A percentile compares a stretch with the other conserved stretches of the same genome.
These are phyloP conservation scores for Malthinus flaveolus DNA, from an alignment of 2,888 invertebrate species.

Conservation along the genomic window DNA sequence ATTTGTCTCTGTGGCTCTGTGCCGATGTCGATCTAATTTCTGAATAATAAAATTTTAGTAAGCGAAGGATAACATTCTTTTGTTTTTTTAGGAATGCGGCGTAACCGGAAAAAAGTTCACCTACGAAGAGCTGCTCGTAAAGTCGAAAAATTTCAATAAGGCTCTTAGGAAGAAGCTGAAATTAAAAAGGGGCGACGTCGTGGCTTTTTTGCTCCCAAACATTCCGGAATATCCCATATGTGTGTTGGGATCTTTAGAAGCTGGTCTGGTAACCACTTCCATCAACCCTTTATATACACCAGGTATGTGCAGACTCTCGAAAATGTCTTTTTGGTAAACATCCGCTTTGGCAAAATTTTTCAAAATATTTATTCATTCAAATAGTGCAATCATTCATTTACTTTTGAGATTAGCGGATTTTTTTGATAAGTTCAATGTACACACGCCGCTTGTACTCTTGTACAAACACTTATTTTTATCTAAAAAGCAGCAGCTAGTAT, in stretches of 20 bases:
- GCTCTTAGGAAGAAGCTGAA: slow-evolving; percentile 65
- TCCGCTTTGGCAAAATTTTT: too few relatives aligned
- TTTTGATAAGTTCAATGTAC: too few relatives aligned
- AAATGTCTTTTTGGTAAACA: too few relatives aligned
- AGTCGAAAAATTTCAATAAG: slow-evolving; percentile 62
- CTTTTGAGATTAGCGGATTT: too few relatives aligned
- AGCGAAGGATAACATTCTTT: too few relatives aligned
- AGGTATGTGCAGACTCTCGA: slow-evolving; percentile 28
- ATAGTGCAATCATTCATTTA: too few relatives aligned
- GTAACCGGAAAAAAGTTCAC: slow-evolving; percentile 73
- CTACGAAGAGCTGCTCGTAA: slow-evolving; percentile 66
- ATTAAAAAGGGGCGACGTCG: slow-evolving; percentile 65
- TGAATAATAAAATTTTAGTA: background rate
- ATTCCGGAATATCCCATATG: slow-evolving; percentile 73
- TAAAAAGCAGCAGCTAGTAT: too few relatives aligned
- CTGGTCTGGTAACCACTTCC: slow-evolving; percentile 70
- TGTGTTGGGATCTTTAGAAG: slow-evolving; percentile 67
- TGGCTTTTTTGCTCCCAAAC: slow-evolving; percentile 76
- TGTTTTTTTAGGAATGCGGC: slow-evolving; percentile 18
- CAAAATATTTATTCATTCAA: too few relatives aligned
- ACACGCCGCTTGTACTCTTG: too few relatives aligned
- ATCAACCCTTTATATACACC: slow-evolving; percentile 73
- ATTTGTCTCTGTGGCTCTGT: too few relatives aligned
- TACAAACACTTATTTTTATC: too few relatives aligned
- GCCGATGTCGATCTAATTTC: too few relatives aligned